These are phyloP conservation scores for Microctonus brassicae DNA, from an alignment of 2,888 invertebrate genomes.

Conservation along the genomic window DNA sequence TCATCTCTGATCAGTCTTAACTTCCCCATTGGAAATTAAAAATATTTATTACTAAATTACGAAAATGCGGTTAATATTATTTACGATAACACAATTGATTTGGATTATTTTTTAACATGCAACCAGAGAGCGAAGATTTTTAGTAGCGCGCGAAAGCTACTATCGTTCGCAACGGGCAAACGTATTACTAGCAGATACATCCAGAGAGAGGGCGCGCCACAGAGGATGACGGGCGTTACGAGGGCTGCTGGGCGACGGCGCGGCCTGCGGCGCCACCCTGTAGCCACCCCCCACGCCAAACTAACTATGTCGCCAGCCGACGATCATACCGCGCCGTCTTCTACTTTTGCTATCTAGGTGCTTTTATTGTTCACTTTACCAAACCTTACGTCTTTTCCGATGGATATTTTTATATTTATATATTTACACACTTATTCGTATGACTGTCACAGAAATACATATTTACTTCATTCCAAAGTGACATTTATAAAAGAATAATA, in stretches of 20 bases:
- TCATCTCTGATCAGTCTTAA: background rate
- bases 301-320: constrained; percentile 38
- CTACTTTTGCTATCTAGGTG: constrained; percentile 28
- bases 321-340: constrained; percentile 37
- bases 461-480: background rate
- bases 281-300: constrained; percentile 48
- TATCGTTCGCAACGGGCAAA: constrained; percentile 63
- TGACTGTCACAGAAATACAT: background rate
- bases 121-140: background rate
- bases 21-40: background rate
- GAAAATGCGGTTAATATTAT: background rate
- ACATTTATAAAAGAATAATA: no score
- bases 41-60: background rate
- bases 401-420: background rate
- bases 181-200: constrained; percentile 64
- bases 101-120: background rate
- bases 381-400: constrained; percentile 11
- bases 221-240: constrained; percentile 55
- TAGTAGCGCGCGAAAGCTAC: constrained; percentile 43
- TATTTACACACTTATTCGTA: background rate
- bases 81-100: constrained; percentile 4
- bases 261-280: constrained; percentile 67
- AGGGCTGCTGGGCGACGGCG: constrained; percentile 69
- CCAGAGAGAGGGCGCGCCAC: constrained; percentile 67
- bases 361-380: constrained; percentile 42